Conservation (phyloP, 2,797 vertebrate genomes). For the Syngnathus acus region DNA sequence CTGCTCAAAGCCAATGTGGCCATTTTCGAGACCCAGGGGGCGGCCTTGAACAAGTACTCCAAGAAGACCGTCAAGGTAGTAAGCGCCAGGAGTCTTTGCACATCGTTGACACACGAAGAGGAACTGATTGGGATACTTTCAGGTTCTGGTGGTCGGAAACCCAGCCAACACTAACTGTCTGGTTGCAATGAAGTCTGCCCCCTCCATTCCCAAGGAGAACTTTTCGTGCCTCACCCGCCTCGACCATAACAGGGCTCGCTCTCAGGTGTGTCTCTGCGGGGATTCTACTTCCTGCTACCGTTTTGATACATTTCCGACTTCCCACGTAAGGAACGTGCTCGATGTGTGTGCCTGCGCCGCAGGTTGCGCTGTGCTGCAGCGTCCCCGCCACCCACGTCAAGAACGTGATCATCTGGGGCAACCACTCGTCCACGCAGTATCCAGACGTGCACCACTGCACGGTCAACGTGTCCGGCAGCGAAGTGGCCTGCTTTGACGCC, state of each 20-base stretch:
- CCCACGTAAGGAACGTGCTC: fast-evolving
- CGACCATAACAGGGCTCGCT: constrained; percentile 93
- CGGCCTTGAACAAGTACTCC: constrained; percentile 85
- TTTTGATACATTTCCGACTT: background rate
- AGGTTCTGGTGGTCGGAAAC: constrained; percentile 96
- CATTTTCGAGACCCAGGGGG: constrained; percentile 90
- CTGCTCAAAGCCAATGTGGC: constrained; percentile 92
- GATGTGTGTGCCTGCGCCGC: background rate
- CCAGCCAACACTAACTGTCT: constrained; percentile 96
- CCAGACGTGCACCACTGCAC: constrained; percentile 87
- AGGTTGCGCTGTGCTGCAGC: constrained; percentile 86
- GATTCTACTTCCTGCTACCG: background rate
- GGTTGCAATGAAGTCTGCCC: constrained; percentile 87
- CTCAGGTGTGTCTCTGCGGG: constrained; percentile 69
- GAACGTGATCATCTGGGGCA: constrained; percentile 97
- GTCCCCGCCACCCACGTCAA: constrained; percentile 80
- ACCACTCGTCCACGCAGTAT: constrained; percentile 95
- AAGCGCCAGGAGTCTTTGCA: background rate
- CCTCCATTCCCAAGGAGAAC: constrained; percentile 93
- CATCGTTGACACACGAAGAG: background rate
- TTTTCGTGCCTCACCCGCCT: constrained; percentile 94
- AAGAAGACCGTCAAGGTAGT: constrained; percentile 93
- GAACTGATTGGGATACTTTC: constrained; percentile 8
- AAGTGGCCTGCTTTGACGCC: constrained; percentile 80
- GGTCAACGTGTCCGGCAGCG: constrained; percentile 78